phyloP scores from a whole-genome alignment of 2,797 vertebrate genomes.

The Percopsis omiscomaycus region DNA sequence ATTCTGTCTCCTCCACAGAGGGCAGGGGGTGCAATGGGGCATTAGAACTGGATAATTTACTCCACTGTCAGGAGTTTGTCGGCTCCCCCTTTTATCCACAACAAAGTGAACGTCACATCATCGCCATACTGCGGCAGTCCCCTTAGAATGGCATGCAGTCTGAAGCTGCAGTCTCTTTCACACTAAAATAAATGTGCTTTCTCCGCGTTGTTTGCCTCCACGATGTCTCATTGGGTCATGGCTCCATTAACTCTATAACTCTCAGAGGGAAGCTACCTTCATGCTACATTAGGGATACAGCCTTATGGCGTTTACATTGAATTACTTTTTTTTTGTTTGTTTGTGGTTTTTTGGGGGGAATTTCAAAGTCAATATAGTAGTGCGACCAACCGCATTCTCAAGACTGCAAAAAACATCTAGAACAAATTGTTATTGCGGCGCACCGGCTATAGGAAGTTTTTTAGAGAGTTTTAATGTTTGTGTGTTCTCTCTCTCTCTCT shows the following conservation, averaged over 20 bases:
- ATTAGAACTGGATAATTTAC: conserved; percentile 67
- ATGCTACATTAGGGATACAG: conserved; percentile 64
- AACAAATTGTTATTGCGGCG: neutral
- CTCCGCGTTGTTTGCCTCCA: conserved; percentile 7
- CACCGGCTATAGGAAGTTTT: neutral
- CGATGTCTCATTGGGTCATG: conserved; percentile 49
- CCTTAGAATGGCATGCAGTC: conserved; percentile 22
- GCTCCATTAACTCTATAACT: conserved; percentile 64
- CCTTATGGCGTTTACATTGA: conserved; percentile 59
- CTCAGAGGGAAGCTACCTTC: conserved; percentile 52
- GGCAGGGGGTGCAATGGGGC: conserved; percentile 52
- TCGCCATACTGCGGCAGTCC: conserved; percentile 21
- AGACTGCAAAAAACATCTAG: conserved; percentile 10
- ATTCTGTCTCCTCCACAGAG: conserved; percentile 59
- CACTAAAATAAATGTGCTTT: conserved; percentile 39
- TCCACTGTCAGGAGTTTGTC: conserved; percentile 46
- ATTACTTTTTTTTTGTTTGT: conserved; percentile 39
- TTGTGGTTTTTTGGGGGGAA: conserved; percentile 24
- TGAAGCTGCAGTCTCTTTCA: conserved; percentile 16
- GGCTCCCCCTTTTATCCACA: conserved; percentile 30
- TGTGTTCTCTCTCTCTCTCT: conserved; percentile 21
- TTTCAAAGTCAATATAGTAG: conserved; percentile 31
- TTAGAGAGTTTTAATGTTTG: conserved; percentile 18
- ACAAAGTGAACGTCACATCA: conserved; percentile 21
- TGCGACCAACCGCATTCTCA: conserved; percentile 6